These are phyloP conservation scores for Diglossa brunneiventris DNA, from an alignment of 2,113 vertebrate genomes.

Conservation along the genomic window DNA sequence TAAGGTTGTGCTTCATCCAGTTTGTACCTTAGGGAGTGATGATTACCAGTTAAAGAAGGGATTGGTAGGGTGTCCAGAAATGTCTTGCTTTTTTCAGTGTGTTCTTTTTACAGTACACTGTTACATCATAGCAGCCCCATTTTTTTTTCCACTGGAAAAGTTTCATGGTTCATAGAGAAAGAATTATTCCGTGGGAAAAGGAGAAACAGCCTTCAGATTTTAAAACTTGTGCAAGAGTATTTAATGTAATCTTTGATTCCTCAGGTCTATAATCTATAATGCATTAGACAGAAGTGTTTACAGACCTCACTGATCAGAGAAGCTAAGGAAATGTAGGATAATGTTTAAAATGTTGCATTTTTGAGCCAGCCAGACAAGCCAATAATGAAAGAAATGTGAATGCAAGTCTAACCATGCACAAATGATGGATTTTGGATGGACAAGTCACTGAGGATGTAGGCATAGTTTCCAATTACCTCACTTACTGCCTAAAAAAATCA, in stretches of 20 bases:
- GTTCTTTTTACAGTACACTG: background rate
- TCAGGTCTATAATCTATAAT: background rate
- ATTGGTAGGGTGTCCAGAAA: background rate
- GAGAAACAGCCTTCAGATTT: background rate
- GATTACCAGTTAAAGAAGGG: background rate
- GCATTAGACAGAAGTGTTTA: background rate
- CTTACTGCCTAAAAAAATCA: background rate
- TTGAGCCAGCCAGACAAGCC: background rate
- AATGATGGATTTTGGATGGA: background rate
- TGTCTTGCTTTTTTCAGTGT: background rate
- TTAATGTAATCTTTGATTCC: background rate
- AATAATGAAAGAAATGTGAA: background rate
- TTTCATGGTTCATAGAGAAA: background rate
- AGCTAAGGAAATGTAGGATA: background rate
- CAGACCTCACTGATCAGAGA: background rate
- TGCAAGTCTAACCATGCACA: background rate
- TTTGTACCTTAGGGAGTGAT: background rate
- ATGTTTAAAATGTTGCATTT: background rate
- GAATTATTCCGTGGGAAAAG: background rate
- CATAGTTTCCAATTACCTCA: background rate
- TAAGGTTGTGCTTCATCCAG: background rate
- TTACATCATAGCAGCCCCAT: background rate
- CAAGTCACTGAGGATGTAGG: rapidly evolving
- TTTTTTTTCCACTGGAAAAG: background rate
- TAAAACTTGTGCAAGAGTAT: background rate